phyloP scores from a whole-genome alignment of 2,888 invertebrate genomes.

The Trissolcus japonicus region DNA sequence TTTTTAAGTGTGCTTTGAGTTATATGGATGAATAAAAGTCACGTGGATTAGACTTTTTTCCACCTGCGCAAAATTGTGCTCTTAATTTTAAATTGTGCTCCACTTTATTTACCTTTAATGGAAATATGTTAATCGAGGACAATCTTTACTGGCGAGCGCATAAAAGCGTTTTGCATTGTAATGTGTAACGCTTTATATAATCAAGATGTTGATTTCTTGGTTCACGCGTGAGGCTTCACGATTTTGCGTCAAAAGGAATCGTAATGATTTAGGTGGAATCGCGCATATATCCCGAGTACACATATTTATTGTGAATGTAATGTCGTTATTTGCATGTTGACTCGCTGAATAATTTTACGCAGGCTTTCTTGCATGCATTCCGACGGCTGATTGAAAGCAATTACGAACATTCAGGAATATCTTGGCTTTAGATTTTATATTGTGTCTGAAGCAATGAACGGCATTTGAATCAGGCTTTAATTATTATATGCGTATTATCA shows the following conservation, averaged over 20 bases:
- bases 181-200: conserved; percentile 12
- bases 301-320: conserved; percentile 17
- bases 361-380: conserved; percentile 3
- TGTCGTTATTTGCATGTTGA: conserved; percentile 32
- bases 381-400: conserved; percentile 15
- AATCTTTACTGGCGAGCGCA: background rate
- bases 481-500: too few relatives aligned
- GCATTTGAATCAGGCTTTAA: too few relatives aligned
- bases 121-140: conserved; percentile 32
- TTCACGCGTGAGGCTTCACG: background rate
- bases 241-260: conserved; percentile 17
- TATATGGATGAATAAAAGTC: conserved; percentile 22
- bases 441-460: background rate
- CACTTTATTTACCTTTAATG: conserved; percentile 24
- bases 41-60: conserved; percentile 10
- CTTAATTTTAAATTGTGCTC: background rate
- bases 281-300: conserved; percentile 14
- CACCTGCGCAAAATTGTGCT: conserved; percentile 16
- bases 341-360: conserved; percentile 21
- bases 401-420: conserved; percentile 12
- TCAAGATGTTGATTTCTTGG: conserved; percentile 15
- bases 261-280: conserved; percentile 23
- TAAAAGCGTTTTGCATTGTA: conserved; percentile 22
- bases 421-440: background rate
- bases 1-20: conserved; percentile 15